Base-by-base conservation (phyloP, 2,113 vertebrate species). In the Todiramphus chloris region DNA sequence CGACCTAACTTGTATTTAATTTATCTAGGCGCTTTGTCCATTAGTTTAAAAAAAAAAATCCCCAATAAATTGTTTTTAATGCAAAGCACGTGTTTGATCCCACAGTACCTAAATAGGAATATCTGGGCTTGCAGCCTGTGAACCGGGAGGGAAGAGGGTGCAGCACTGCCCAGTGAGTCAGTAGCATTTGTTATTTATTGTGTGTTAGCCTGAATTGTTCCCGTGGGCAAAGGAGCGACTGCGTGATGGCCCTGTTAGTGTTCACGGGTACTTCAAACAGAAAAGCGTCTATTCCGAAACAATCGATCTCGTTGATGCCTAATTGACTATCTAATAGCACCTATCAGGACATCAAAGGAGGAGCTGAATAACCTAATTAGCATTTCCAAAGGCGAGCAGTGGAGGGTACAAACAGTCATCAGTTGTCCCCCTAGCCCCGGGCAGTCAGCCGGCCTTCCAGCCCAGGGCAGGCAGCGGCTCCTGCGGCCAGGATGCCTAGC, bases 241-340 rank as follows among this genome's bases (percentile, higher is more conserved):
- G 83, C 63, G 39, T 33, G 90, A 83, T 81, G 92, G 85, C 53
- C 78, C 89, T 64, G 89, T 91, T 86, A 82, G 92, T 68, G 91
- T 66, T 95, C 96, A 28, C 90, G 75, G 94, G 69, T 93, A 89
- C 96, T 97, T 97, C 96, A 97, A 97, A 97, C 93, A 90, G 87
- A 66, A 87, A 48, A 85, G 88, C 80, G 18, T 60, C 82, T 74
- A 90, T 96, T 94, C 94, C 82, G 53, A 91, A 94, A 89, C 87
- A 87, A 94, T 97, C 95, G 75, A 93, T 97, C 94, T 96, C 92
- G 89, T 60, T 96, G 94, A 88, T 95, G 95, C 90, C 95, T 97
- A 97, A 97, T 97, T 93, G 97, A 94, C 96, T 96, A 90, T 92
- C 88, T 97, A 97, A 97, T 96, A 95, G 96, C 93, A 87, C 93